These are phyloP conservation scores for Cylas formicarius DNA, from an alignment of 1,140 invertebrate species.

Conservation along the genomic window DNA sequence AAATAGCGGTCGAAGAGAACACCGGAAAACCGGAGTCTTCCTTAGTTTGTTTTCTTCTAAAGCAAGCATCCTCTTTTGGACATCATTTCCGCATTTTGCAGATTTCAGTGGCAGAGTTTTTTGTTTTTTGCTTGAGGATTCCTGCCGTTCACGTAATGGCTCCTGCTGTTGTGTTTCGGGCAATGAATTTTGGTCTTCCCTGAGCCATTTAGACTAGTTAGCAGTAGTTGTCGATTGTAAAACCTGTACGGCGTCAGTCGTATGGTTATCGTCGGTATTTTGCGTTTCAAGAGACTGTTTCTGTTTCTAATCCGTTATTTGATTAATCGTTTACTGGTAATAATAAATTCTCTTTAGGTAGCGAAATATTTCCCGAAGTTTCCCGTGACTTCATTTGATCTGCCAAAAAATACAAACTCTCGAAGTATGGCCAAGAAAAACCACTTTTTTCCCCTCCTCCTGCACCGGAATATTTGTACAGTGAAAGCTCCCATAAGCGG, in stretches of 20 bases:
- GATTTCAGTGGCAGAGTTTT: slow-evolving; percentile 3
- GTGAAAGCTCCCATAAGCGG: no score
- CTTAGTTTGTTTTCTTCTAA: slow-evolving; percentile 4
- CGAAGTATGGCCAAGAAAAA: slow-evolving; percentile 10
- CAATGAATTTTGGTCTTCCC: slow-evolving; percentile 4
- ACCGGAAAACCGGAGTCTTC: no score
- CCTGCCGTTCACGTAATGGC: slow-evolving; percentile 3
- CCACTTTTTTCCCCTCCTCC: slow-evolving; percentile 7
- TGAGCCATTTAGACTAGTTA: slow-evolving; percentile 1
- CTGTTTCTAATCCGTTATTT: slow-evolving; percentile 1
- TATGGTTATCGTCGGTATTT: slow-evolving; percentile 5
- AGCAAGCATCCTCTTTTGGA: slow-evolving; percentile 3
- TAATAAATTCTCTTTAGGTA: slow-evolving; percentile 2
- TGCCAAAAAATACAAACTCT: slow-evolving; percentile 11
- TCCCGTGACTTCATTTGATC: slow-evolving; percentile 8
- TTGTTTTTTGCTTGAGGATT: slow-evolving; percentile 4
- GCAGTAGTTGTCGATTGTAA: slow-evolving; percentile 4
- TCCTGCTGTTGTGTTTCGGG: slow-evolving; percentile 4
- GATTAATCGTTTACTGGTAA: slow-evolving; percentile 4
- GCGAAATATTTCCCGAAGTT: slow-evolving; percentile 10
- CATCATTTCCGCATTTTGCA: slow-evolving; percentile 3
- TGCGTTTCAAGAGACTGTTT: slow-evolving; percentile 3
- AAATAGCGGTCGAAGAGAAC: no score
- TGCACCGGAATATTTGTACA: slow-evolving; percentile 9
- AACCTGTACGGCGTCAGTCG: not conserved